Base-by-base conservation (phyloP, 1,140 invertebrate species). In the Hermatobates lingyangjiaoensis region DNA sequence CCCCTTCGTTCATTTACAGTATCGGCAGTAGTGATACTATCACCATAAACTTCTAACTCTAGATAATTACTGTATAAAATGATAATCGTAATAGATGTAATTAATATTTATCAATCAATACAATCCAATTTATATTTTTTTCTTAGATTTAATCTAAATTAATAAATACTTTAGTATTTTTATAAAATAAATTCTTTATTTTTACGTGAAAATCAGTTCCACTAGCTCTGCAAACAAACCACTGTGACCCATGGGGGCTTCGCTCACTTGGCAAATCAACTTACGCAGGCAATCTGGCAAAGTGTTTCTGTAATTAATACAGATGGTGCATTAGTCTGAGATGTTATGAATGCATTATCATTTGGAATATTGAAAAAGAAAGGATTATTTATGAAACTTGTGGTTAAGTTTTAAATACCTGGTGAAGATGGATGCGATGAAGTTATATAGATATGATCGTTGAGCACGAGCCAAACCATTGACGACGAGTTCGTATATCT, bases 161-260 rank as follows among this genome's bases (percentile, higher is more conserved):
- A 7, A 7, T 34, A 34, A 34, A 7, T 34, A 7, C 15, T 15
- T 34, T 7, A 7, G 28, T 34, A 7, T 7, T 7, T 34, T 34
- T 7, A 7, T 34, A 34, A 34, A 34, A 7, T 15, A 7, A 15
- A 15, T 34, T 7, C 28, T 34, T 7, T 7, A 34, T 7, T 18
- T 54, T 50, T 30, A 57, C 55, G 34, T 51, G 48, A 57, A 57
- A 14, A 57, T 21, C 2, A 54, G 14, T 48, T 57, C 44, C 18
- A 57, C 25, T 26, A 57, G 48, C 14, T 55, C 39, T 50, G 53
- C 56, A 25, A 57, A 23, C 5, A 57, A 38, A 1, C 56, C 54
- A 25, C 53, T 53, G 14, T 55, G 50, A 5, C 38, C 7, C 2
- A 55, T 30, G 2, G 53, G 44, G 1, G 54, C 38, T 48, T 57